phyloP scores from a whole-genome alignment of 2,888 invertebrate species.

The Sepioteuthis lessoniana region DNA sequence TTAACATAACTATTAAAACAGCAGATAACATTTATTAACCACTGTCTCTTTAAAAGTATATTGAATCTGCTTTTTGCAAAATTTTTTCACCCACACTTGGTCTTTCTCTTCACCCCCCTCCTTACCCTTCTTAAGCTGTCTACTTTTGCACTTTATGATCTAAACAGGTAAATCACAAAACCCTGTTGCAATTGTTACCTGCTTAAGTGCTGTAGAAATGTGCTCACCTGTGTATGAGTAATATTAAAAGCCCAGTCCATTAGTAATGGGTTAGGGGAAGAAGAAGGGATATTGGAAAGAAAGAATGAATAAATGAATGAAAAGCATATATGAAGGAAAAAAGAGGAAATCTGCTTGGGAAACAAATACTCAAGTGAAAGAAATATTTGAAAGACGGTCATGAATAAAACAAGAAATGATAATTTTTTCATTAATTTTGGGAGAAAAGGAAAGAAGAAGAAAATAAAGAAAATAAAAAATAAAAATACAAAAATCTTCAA shows the following conservation, averaged over 20 bases:
- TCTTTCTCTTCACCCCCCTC: neutral
- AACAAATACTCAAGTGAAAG: too few species aligned
- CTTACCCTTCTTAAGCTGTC: neutral
- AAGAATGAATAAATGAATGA: neutral
- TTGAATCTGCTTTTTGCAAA: neutral
- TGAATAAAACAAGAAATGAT: neutral
- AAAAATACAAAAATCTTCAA: too few species aligned
- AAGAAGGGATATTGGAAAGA: neutral
- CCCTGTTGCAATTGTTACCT: constrained; percentile 25
- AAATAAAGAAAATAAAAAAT: too few species aligned
- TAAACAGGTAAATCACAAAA: constrained; percentile 17
- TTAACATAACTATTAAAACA: neutral
- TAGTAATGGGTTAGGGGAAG: neutral
- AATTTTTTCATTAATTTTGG: neutral
- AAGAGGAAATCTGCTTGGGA: too few species aligned
- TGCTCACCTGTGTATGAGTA: neutral
- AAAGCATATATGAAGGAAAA: neutral
- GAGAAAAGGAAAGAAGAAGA: too few species aligned
- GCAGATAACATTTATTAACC: neutral
- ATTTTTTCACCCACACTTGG: neutral
- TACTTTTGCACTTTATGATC: neutral
- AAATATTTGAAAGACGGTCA: neutral
- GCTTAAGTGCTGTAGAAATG: constrained; percentile 17
- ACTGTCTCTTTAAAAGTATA: neutral
- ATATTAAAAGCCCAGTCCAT: constrained; percentile 33